A percentile compares a stretch with the other conserved stretches of the same genome.
Evolutionary conservation across 92 coral and sea anemone species (phyloP).

Genomic region (Parazoanthus atlanticus): DNA sequence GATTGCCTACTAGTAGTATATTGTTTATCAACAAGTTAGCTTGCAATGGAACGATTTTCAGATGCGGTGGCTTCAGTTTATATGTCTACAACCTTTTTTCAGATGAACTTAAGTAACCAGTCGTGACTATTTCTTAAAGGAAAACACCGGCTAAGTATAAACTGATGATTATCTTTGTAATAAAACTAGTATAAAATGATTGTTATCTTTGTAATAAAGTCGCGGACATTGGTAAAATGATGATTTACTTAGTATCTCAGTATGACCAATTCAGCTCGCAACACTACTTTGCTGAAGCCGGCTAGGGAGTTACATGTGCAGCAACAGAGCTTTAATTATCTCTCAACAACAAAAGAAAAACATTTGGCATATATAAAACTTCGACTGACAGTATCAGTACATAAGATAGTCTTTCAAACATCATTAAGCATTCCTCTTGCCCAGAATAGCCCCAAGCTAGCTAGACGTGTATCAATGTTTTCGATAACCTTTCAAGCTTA

Average conservation of each 20-base stretch:
- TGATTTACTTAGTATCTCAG: not conserved
- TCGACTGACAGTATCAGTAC: not conserved
- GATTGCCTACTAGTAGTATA: not conserved
- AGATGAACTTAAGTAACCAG: not conserved
- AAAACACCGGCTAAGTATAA: not conserved
- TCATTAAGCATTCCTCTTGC: not conserved
- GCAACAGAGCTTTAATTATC: not conserved
- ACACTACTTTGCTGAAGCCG: too few species aligned
- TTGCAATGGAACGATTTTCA: not conserved
- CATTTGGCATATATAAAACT: not conserved
- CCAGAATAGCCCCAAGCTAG: slow-evolving; percentile 27
- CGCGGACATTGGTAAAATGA: not conserved
- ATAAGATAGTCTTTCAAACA: slow-evolving; percentile 4
- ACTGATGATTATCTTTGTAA: too few species aligned
- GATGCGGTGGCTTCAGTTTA: not conserved
- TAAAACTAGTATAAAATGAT: not conserved
- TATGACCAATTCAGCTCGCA: too few species aligned
- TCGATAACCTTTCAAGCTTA: slow-evolving; percentile 31
- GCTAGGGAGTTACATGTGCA: not conserved
- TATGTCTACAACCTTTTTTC: not conserved
- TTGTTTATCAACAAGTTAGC: too few species aligned
- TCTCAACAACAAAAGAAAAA: not conserved
- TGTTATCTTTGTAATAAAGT: not conserved
- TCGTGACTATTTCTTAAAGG: not conserved
- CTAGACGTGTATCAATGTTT: slow-evolving; percentile 36